A percentile compares a stretch with the other conserved stretches of the same genome.
These are phyloP conservation scores for Uropsilus gracilis DNA, from an alignment of 2,113 vertebrate genomes.

Conservation along the genomic window DNA sequence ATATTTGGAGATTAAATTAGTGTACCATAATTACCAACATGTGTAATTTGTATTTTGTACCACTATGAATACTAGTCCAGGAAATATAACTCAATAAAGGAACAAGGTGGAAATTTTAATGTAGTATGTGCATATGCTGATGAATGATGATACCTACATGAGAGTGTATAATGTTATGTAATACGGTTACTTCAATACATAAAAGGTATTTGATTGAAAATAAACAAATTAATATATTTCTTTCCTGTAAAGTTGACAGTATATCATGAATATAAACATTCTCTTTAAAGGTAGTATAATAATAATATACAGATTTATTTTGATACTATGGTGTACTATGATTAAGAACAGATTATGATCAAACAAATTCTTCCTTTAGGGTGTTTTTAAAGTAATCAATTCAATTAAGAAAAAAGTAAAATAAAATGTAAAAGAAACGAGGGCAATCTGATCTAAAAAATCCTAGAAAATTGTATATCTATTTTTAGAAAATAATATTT, in stretches of 20 bases:
- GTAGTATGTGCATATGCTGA: too few species aligned
- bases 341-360: background rate
- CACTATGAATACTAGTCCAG: background rate
- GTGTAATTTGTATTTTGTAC: background rate
- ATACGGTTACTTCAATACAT: too few species aligned
- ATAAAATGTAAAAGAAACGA: background rate
- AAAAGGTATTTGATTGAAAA: too few species aligned
- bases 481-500: slow-evolving; percentile 33
- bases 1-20: background rate
- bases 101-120: background rate
- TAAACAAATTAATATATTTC: background rate
- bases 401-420: slow-evolving; percentile 21
- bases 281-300: background rate
- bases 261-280: background rate
- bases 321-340: background rate
- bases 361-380: background rate
- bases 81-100: background rate
- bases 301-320: background rate
- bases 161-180: too few species aligned
- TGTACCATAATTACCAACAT: background rate
- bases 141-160: too few species aligned
- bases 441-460: background rate
- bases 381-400: slow-evolving; percentile 42
- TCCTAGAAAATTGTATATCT: background rate
- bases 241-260: background rate